phyloP scores from a whole-genome alignment of 1,140 invertebrate genomes.

The Lethocerus indicus region DNA sequence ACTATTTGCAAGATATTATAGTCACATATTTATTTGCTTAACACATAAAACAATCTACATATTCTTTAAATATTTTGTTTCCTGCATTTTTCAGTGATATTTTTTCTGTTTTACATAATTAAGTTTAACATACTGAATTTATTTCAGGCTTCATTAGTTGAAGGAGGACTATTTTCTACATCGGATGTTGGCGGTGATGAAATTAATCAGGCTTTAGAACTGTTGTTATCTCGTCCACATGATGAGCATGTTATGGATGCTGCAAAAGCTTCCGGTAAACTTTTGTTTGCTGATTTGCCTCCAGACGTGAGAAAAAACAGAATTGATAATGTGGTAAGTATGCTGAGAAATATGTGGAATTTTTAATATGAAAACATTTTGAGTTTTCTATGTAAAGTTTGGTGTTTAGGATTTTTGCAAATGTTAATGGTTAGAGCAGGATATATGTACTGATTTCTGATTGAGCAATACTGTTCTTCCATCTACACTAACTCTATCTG shows the following conservation, averaged over 20 bases:
- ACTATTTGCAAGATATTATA: too few species aligned
- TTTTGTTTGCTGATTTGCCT: conserved; percentile 45
- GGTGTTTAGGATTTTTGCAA: too few species aligned
- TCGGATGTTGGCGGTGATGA: conserved; percentile 20
- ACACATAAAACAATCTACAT: too few species aligned
- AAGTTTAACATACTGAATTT: not conserved
- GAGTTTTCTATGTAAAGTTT: too few species aligned
- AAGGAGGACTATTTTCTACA: conserved; percentile 17
- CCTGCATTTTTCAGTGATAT: not conserved
- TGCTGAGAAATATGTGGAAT: too few species aligned
- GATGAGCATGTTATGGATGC: conserved; percentile 58
- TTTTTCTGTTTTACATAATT: not conserved
- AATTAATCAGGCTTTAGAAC: conserved; percentile 24
- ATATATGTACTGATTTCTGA: too few species aligned
- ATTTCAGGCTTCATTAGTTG: conserved; percentile 23
- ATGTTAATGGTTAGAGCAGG: too few species aligned
- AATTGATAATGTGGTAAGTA: conserved; percentile 48
- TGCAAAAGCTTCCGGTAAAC: conserved; percentile 59
- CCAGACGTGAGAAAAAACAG: conserved; percentile 39
- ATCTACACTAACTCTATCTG: too few species aligned
- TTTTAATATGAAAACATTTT: too few species aligned
- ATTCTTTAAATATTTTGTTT: too few species aligned
- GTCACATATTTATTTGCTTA: too few species aligned
- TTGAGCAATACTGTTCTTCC: too few species aligned
- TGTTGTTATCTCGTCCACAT: conserved; percentile 20